These are phyloP conservation scores for Rhodeus uyekii DNA, from an alignment of 2,797 vertebrate genomes.

Conservation along the genomic window DNA sequence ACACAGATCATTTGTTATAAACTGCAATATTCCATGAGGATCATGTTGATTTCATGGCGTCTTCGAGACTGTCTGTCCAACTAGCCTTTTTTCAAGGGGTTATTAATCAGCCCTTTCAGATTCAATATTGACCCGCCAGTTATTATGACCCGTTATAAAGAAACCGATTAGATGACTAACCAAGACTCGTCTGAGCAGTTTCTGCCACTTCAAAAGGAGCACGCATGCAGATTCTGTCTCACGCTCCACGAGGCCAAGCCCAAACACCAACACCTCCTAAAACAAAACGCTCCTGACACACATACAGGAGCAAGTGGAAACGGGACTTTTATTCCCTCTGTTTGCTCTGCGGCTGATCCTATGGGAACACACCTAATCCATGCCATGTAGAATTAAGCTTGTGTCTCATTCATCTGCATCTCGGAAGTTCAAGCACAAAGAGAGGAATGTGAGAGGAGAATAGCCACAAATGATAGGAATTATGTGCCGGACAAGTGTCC, in stretches of 20 bases:
- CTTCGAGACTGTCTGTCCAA: background rate
- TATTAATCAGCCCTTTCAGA: background rate
- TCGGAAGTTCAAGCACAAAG: slow-evolving; percentile 72
- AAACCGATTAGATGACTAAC: background rate
- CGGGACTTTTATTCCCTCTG: slow-evolving; percentile 11
- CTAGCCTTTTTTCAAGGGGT: background rate
- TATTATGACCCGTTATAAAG: background rate
- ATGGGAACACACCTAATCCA: slow-evolving; percentile 58
- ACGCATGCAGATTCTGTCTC: background rate
- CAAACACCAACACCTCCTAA: slow-evolving; percentile 20
- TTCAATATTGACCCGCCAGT: background rate
- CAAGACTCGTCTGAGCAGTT: background rate
- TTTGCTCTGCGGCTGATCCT: slow-evolving; percentile 30
- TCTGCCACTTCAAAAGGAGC: background rate
- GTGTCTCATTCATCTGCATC: slow-evolving; percentile 63
- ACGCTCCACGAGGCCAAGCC: background rate
- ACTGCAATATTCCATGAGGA: background rate
- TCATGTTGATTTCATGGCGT: no score
- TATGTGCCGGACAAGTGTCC: slow-evolving; percentile 73
- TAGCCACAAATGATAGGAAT: slow-evolving; percentile 78
- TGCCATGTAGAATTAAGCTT: slow-evolving; percentile 58
- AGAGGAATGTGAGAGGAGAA: slow-evolving; percentile 63
- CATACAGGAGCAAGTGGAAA: slow-evolving; percentile 4
- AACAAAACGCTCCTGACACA: background rate
- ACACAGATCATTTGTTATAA: background rate